Percentiles rank a stretch among this genome's conserved stretches.
These are phyloP conservation scores for Drosophila mayri DNA, from an alignment of 1,140 invertebrate genomes.

Conservation along the genomic window DNA sequence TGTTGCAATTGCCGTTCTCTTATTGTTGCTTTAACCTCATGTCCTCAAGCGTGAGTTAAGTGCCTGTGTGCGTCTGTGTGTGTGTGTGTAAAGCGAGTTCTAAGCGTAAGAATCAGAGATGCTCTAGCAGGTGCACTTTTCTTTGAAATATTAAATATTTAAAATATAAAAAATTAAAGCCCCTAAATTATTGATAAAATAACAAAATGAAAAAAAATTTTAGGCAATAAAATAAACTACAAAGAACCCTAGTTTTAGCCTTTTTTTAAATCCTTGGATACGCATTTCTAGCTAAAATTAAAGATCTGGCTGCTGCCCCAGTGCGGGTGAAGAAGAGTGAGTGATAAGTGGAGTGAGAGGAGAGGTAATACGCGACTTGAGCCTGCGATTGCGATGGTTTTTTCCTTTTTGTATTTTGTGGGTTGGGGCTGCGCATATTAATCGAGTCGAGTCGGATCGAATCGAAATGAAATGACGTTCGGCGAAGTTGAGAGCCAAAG, in stretches of 20 bases:
- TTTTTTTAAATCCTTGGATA: too few species aligned
- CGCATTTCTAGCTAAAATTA: neutral
- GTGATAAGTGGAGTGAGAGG: conserved; percentile 13
- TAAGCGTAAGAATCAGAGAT: conserved; percentile 2
- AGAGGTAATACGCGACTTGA: conserved; percentile 25
- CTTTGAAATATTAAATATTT: neutral
- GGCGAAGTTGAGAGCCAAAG: conserved; percentile 29
- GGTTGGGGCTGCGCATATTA: conserved; percentile 71
- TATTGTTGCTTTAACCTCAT: conserved; percentile 22
- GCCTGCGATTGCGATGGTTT: conserved; percentile 39
- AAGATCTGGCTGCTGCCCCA: neutral
- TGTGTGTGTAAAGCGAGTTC: conserved; percentile 4
- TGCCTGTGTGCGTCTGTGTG: conserved; percentile 16
- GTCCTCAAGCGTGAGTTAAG: conserved; percentile 32
- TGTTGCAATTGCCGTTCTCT: conserved; percentile 17
- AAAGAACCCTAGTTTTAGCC: too few species aligned
- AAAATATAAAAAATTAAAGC: too few species aligned
- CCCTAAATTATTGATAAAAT: too few species aligned
- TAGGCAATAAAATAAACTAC: too few species aligned
- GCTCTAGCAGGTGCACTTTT: conserved; percentile 3
- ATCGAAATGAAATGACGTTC: conserved; percentile 71
- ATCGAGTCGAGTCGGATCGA: conserved; percentile 72
- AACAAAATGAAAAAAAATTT: too few species aligned
- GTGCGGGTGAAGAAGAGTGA: conserved; percentile 22
- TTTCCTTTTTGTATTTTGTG: neutral